Base-by-base conservation (phyloP, 2,797 vertebrate species). In the Cossypha polioptera region DNA sequence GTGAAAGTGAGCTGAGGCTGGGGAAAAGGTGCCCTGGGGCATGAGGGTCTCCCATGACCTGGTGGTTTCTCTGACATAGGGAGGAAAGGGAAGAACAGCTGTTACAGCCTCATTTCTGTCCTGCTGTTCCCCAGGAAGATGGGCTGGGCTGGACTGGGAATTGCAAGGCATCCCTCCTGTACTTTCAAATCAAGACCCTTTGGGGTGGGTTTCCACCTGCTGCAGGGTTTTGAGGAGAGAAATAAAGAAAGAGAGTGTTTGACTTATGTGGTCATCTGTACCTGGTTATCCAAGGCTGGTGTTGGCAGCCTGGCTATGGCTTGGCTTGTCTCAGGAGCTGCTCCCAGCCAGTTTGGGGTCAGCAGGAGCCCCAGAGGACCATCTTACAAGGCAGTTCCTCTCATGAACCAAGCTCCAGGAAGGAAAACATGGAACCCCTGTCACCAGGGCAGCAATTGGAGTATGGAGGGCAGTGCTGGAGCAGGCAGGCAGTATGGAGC, bases 401-500 rank as follows among this genome's bases (percentile, higher is more conserved):
- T 76, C 1, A 0, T 3, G 19, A 36, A 17, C 40, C 59, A n/a
- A 21, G 33, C 22, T 36, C 48, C 48, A 63, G 71, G 18, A 75
- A 40, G 43, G 14, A 31, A 76, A 76, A 29, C 33, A 16, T 29
- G 15, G 69, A 31, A 55, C 31, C 16, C 12, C 25, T 42, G 31
- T 21, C 16, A 29, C 25, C 63, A 74, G 58, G 19, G 29, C 31
- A 77, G 68, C 28, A 38, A 6, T 31, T 31, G 10, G 11, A 54
- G 18, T 1, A 0, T 18, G n/a, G 38, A 36, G 42, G 55, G 21
- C 16, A 16, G 24, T 0, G 7, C n/a, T n/a, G n/a, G n/a, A n/a
- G n/a, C n/a, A n/a, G n/a, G n/a, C n/a, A n/a, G n/a, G n/a, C n/a
- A n/a, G n/a, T n/a, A n/a, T n/a, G n/a, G n/a, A n/a, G n/a, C n/a